These are phyloP conservation scores for Synanthedon formicaeformis DNA, from an alignment of 2,888 invertebrate species.

Conservation along the genomic window DNA sequence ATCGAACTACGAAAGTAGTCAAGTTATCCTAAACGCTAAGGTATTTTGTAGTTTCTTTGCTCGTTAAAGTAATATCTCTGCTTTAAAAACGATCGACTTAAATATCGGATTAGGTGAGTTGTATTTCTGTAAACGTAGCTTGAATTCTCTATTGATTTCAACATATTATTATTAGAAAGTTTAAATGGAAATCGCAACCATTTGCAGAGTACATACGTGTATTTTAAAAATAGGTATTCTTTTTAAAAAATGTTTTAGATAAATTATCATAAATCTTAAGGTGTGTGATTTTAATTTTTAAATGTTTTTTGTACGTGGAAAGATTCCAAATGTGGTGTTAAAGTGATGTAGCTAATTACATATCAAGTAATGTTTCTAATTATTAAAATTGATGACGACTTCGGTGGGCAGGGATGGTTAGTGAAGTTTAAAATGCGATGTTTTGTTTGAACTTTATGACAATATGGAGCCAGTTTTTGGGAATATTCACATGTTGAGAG, in stretches of 20 bases:
- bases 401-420: conserved; percentile 38
- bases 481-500: conserved; percentile 55
- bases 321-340: conserved; percentile 63
- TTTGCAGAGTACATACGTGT: not conserved
- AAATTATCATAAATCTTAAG: conserved; percentile 35
- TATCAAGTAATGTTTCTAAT: conserved; percentile 63
- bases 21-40: not conserved
- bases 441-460: conserved; percentile 52
- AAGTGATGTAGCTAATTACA: conserved; percentile 60
- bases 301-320: conserved; percentile 50
- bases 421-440: conserved; percentile 33
- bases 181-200: conserved; percentile 5
- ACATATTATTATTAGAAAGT: conserved; percentile 1
- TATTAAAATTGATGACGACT: conserved; percentile 25
- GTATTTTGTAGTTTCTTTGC: conserved; percentile 24
- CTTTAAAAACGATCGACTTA: too few species aligned
- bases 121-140: conserved; percentile 6
- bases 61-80: conserved; percentile 14
- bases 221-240: not conserved
- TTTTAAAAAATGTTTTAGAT: not conserved
- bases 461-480: conserved; percentile 47
- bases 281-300: conserved; percentile 61
- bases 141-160: conserved; percentile 11
- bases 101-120: conserved; percentile 6
- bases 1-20: conserved; percentile 4